Base-by-base conservation (phyloP, 2,113 vertebrate species). In the Urocynchramus pylzowi region DNA sequence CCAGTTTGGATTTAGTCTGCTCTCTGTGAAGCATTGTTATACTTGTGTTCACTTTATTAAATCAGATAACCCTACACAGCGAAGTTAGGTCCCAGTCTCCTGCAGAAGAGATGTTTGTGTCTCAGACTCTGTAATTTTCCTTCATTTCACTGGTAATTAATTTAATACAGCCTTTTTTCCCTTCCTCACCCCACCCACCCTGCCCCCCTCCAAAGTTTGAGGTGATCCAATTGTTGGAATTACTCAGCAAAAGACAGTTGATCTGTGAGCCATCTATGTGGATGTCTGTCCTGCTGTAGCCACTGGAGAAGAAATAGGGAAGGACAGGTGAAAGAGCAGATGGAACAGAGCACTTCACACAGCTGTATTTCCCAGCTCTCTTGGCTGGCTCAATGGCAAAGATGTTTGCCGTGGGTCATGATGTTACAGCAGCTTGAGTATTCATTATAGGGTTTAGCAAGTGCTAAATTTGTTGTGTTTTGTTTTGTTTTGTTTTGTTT, bases 131-230 rank as follows among this genome's bases (percentile, higher is more conserved):
- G n/a, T 80, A 42, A 2, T 84, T 90, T 90, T 92, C 37, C 52
- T 63, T 3, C n/a, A 33, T 90, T 71, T 88, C 47, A 12, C 27
- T 86, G 35, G 23, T 67, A 75, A 85, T 87, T 37, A 10, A 13
- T 74, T 78, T 47, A 71, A 41, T 56, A 59, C 1, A 75, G 14
- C 10, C 69, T n/a, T 54, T 56, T 23, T 21, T 19, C 19, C 50
- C 21, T 18, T 16, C 7, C 9, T 5, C 1, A 6, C 3, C 6
- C 2, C 4, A 1, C 5, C 15, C 1, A 2, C 6, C 2, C 4
- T 1, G 7, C 10, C 13, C 1, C 2, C 11, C 4, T 21, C 3
- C 28, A n/a, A 60, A 70, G n/a, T 45, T 71, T 49, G 20, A 84
- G 31, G 70, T 60, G 45, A 47, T 77, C 35, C 61, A 83, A 0